These are phyloP conservation scores for Montipora cactus DNA, from an alignment of 64 coral and sea anemone genomes.

Conservation along the genomic window DNA sequence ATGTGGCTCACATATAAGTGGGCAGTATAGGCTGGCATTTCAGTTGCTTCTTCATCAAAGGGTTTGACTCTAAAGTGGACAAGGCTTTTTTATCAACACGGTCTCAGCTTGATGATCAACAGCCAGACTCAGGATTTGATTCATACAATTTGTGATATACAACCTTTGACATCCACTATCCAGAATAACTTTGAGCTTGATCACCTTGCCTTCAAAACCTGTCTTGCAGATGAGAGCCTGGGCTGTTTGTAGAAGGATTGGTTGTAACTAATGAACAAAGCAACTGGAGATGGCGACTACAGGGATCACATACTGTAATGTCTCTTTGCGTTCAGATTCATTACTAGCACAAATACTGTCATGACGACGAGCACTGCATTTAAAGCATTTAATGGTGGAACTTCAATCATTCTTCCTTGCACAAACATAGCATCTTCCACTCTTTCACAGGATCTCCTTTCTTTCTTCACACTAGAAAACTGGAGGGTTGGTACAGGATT, in stretches of 20 bases:
- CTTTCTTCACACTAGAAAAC: neutral
- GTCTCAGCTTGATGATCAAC: neutral
- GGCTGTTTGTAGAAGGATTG: neutral
- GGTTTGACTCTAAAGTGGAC: conserved; percentile 22
- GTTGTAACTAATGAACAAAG: too few species aligned
- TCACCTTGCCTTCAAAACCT: neutral
- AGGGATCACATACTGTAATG: neutral
- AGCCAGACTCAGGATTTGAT: neutral
- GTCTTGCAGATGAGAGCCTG: neutral
- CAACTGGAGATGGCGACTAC: too few species aligned
- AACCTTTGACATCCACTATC: conserved; percentile 3
- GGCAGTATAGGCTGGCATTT: conserved; percentile 29
- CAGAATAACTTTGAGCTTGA: neutral
- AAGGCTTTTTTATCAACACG: conserved; percentile 37
- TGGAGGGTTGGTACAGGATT: neutral
- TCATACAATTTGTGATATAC: neutral
- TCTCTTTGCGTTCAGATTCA: neutral
- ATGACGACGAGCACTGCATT: neutral
- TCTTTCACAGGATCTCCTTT: neutral
- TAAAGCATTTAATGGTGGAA: neutral
- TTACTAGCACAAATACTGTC: neutral
- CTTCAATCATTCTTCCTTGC: neutral
- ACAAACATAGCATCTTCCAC: conserved; percentile 21
- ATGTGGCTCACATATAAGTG: conserved; percentile 45
- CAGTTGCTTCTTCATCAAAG: neutral